Evolutionary conservation across 2,797 vertebrate genomes (phyloP), one percentile per base, ranked within the genome.

Genomic region (Lophius americanus): DNA sequence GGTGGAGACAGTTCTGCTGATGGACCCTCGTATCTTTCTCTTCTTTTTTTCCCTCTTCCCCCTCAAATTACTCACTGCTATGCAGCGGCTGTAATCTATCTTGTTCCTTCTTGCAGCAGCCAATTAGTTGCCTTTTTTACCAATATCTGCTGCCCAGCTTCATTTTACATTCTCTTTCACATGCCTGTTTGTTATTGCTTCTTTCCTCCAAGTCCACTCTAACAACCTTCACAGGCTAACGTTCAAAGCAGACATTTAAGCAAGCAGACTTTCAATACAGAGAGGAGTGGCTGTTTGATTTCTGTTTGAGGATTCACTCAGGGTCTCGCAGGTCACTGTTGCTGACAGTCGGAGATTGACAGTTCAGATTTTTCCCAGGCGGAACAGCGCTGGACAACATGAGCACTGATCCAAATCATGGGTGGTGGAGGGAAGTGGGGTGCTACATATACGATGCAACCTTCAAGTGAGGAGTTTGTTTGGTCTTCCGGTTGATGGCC

Each of bases 331-430:
- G 91, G 90, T 91, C 89, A 85, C 55, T 4, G 66, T 4, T 58
- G 73, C 81, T 83, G 89, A 91, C 90, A 87, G 90, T 76, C 80
- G 44, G 71, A 90, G 90, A 92, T 88, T 89, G 91, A 92, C 89
- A 74, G 87, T 65, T 60, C 77, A 85, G 88, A 88, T 92, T 77
- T 79, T 85, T 85, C 85, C 84, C 83, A 79, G 79, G 73, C 64
- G 39, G 82, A 86, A 85, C 78, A 60, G 70, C 71, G 81, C 83
- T 67, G 82, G 82, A 87, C 89, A 89, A 89, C 85, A 89, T 55
- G 70, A 80, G 81, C 88, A 69, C 78, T 87, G 90, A 91, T 89
- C 86, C 88, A 76, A 73, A 76, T 82, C 89, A 81, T 49, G 72
- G 58, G 70, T 33, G n/a, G 77, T 74, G 72, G 48, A 37, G 56